Conservation (phyloP, 2,888 invertebrate species). For the Serrognathus titanus region DNA sequence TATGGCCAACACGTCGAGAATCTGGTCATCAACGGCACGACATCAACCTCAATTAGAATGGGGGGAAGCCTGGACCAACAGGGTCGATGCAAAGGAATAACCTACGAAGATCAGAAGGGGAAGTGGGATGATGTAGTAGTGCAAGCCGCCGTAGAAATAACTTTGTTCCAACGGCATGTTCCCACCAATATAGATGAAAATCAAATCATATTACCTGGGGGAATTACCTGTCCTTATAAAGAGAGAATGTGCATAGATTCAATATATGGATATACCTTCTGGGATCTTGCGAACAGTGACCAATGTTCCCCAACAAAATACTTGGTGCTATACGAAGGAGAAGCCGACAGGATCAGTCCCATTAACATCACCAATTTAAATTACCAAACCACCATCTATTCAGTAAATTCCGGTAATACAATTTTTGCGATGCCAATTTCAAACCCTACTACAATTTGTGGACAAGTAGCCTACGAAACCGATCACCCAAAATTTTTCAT, state of each 20-base stretch:
- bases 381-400: neutral
- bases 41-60: neutral
- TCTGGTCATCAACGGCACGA: constrained; percentile 2
- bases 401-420: neutral
- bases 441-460: neutral
- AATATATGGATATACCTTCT: constrained; percentile 3
- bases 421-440: constrained; percentile 5
- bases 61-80: constrained; percentile 1
- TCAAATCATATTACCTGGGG: constrained; percentile 6
- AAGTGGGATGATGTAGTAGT: constrained; percentile 1
- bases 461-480: constrained; percentile 1
- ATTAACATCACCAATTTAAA: neutral
- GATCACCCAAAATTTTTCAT: constrained; percentile 7
- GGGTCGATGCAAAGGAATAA: neutral
- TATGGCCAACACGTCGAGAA: constrained; percentile 2
- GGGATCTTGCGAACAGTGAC: neutral
- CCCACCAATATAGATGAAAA: constrained; percentile 3
- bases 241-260: constrained; percentile 8
- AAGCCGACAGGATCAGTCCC: constrained; percentile 1
- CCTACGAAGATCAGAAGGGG: constrained; percentile 7
- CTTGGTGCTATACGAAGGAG: constrained; percentile 1
- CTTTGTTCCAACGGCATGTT: neutral
- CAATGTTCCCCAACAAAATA: neutral
- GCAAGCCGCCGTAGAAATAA: constrained; percentile 6
- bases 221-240: constrained; percentile 4